Base-by-base conservation (phyloP, 2,797 vertebrate genomes). In the Furcifer pardalis region DNA sequence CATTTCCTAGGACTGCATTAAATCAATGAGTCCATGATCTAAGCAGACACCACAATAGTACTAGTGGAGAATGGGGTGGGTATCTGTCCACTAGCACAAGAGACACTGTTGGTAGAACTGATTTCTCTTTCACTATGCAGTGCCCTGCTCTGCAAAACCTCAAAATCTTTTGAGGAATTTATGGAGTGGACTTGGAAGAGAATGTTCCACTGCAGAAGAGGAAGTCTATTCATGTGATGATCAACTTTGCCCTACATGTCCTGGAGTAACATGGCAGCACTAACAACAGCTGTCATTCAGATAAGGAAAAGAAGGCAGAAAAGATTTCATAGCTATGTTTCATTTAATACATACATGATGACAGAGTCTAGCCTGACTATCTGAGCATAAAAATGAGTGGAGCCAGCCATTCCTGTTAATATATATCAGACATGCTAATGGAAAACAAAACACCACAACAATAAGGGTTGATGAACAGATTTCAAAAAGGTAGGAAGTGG, bases 341-440 rank as follows among this genome's bases (percentile, higher is more conserved):
- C n/a, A n/a, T n/a, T 52, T 15, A 52, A 15, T 52, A 52, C 49
- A 52, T 52, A 52, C 9, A 52, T 52, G 49, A 52, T 37, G 10
- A 76, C 7, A 17, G 44, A 69, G 3, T 69, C 63, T 56, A 37
- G 65, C 27, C 37, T n/a, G 85, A 84, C 60, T 1, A 21, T 83
- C 40, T 21, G 19, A 81, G 82, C 52, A 13, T 80, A 59, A 73
- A 73, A 88, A 62, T 56, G 60, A 88, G 68, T 19, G 7, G 1
- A 5, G 37, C 77, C 83, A 49, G 76, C 10, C 30, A 30, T 25
- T 73, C 21, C 32, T 79, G 4, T 25, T 42, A 44, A 44, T 44
- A n/a, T 37, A 19, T 42, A 44, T 19, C 27, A 37, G 15, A 19
- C 35, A 32, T 44, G 30, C 44, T 40, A 76, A 5, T 82, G 40